Percentiles rank a stretch among this genome's conserved stretches.
Evolutionary conservation across 1,140 invertebrate genomes (phyloP).

Genomic region (Lepidurus packardi): DNA sequence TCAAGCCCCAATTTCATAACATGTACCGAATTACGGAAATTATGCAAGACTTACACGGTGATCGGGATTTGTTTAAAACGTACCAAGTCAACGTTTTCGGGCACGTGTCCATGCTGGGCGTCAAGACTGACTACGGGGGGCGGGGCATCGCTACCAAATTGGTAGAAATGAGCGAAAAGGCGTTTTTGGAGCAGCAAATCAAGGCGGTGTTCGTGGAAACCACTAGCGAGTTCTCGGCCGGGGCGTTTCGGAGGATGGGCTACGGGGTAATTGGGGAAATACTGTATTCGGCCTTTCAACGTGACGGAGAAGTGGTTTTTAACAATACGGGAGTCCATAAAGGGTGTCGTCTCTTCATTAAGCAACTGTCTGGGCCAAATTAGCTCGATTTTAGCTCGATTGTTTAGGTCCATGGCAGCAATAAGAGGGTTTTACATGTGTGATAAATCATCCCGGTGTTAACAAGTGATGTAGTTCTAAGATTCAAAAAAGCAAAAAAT

Average conservation of each 20-base stretch:
- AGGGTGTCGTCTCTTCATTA: neutral
- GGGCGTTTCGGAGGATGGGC: constrained; percentile 25
- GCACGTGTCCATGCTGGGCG: constrained; percentile 27
- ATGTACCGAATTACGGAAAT: neutral
- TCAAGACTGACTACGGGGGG: neutral
- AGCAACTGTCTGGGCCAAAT: neutral
- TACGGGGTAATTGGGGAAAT: neutral
- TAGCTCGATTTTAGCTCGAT: neutral
- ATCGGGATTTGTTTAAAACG: neutral
- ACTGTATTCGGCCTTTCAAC: constrained; percentile 3
- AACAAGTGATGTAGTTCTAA: no score
- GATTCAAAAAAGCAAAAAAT: no score
- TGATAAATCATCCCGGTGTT: no score
- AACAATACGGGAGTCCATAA: constrained; percentile 12
- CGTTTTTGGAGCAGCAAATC: neutral
- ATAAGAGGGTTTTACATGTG: no score
- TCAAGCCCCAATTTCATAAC: neutral
- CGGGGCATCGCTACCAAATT: constrained; percentile 24
- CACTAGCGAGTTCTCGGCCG: constrained; percentile 24
- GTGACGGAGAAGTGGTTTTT: neutral
- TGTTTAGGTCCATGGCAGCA: neutral
- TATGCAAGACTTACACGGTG: neutral
- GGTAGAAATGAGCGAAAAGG: constrained; percentile 20
- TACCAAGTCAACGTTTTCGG: neutral
- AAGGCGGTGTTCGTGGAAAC: constrained; percentile 9